Percentiles rank a stretch among this genome's conserved stretches.
These are phyloP conservation scores for Encarsia formosa DNA, from an alignment of 2,888 invertebrate genomes.

Conservation along the genomic window DNA sequence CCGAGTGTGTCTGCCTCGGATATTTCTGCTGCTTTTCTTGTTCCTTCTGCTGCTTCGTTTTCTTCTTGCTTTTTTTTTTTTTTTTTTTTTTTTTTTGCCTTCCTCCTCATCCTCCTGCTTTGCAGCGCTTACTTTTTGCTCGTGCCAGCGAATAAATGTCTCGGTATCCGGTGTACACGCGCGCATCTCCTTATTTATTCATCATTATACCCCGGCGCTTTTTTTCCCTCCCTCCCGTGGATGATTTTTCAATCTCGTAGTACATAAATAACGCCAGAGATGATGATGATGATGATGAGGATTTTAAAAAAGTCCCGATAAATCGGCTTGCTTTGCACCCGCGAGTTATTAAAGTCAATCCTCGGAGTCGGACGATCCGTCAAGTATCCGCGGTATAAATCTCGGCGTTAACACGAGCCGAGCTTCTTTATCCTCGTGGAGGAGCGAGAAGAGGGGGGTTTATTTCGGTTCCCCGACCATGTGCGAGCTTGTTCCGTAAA, in stretches of 20 bases:
- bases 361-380: slow-evolving; percentile 24
- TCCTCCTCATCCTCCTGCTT: slow-evolving; percentile 23
- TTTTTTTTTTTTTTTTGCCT: slow-evolving; percentile 24
- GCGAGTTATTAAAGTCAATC: slow-evolving; percentile 21
- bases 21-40: slow-evolving; percentile 29
- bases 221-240: slow-evolving; percentile 3
- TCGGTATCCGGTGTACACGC: slow-evolving; percentile 39
- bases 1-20: slow-evolving; percentile 31
- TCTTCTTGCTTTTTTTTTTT: too few species aligned
- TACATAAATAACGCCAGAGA: too few species aligned
- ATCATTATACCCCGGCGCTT: slow-evolving; percentile 5
- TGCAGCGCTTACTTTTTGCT: slow-evolving; percentile 25
- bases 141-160: slow-evolving; percentile 43
- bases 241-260: slow-evolving; percentile 27
- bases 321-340: too few species aligned
- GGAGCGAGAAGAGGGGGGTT: too few species aligned
- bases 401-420: too few species aligned
- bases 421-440: too few species aligned
- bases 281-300: too few species aligned
- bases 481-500: too few species aligned
- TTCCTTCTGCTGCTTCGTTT: slow-evolving; percentile 24
- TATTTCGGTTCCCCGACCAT: too few species aligned
- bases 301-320: too few species aligned
- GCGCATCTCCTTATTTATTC: slow-evolving; percentile 27
- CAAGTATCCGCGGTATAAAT: slow-evolving; percentile 27